A percentile compares a stretch with the other conserved stretches of the same genome.
These are phyloP conservation scores for Stigmatopora argus DNA, from an alignment of 2,113 vertebrate genomes.

Conservation along the genomic window DNA sequence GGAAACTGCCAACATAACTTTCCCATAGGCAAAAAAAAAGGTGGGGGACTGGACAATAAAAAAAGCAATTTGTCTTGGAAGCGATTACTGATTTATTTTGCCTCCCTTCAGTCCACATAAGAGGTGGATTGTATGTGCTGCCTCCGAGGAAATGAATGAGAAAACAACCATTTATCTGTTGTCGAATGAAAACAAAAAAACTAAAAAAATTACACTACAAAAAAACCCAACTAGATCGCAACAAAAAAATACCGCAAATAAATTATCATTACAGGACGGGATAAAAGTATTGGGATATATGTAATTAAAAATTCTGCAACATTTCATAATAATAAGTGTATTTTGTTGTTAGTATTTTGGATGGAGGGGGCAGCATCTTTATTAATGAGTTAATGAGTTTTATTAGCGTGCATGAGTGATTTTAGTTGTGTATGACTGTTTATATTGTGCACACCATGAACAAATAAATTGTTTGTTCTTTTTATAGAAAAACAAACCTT, in stretches of 20 bases:
- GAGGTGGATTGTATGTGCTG: conserved; percentile 13
- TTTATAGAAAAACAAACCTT: background rate
- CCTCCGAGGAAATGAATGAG: background rate
- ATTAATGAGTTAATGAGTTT: background rate
- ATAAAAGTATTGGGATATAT: background rate
- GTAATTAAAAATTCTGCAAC: background rate
- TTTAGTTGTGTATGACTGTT: no score
- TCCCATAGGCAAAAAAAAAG: conserved; percentile 16
- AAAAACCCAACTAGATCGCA: background rate
- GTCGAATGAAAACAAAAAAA: conserved; percentile 1
- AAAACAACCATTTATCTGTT: conserved; percentile 3
- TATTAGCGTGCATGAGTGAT: background rate
- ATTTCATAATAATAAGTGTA: background rate
- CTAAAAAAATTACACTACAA: background rate
- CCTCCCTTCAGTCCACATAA: background rate
- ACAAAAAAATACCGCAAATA: background rate
- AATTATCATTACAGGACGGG: background rate
- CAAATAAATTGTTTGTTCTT: background rate
- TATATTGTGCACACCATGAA: background rate
- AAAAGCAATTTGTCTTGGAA: conserved; percentile 51
- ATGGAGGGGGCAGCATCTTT: background rate
- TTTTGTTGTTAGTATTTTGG: background rate
- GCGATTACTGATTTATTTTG: conserved; percentile 43
- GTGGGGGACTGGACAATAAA: conserved; percentile 23
- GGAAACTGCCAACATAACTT: conserved; percentile 41